Conservation (phyloP, 2,113 vertebrate genomes). For the Oxyura jamaicensis region DNA sequence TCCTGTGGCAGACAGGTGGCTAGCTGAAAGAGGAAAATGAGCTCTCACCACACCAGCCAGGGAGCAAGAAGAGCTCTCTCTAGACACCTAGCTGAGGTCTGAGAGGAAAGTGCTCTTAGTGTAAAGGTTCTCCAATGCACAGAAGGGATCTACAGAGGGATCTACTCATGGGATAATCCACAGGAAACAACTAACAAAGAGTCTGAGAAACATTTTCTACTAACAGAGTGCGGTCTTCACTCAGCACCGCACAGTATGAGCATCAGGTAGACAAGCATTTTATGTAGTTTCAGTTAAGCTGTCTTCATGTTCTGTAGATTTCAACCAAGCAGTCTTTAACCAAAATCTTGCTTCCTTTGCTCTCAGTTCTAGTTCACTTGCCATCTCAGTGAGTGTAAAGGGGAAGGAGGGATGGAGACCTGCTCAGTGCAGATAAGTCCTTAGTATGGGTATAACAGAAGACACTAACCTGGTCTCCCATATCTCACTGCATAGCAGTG, state of each 20-base stretch:
- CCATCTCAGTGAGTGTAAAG: neutral
- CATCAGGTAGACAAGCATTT: neutral
- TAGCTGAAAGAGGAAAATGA: neutral
- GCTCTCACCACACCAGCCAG: neutral
- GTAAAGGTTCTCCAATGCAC: neutral
- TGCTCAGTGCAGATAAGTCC: neutral
- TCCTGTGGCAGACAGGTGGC: neutral
- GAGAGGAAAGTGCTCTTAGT: neutral
- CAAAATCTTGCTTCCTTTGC: neutral
- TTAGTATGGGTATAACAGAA: neutral
- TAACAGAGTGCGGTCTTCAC: neutral
- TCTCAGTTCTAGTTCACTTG: neutral
- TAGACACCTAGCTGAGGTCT: neutral
- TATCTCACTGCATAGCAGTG: neutral
- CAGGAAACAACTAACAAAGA: neutral
- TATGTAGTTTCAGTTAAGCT: neutral
- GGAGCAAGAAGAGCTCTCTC: neutral
- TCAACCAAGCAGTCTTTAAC: neutral
- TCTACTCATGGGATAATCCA: neutral
- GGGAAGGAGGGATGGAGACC: neutral
- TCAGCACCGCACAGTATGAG: neutral
- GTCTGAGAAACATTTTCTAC: neutral
- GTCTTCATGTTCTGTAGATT: neutral
- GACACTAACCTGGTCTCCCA: neutral
- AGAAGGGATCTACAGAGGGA: neutral